phyloP scores from a whole-genome alignment of 2,113 vertebrate genomes.

The Lagopus muta region DNA sequence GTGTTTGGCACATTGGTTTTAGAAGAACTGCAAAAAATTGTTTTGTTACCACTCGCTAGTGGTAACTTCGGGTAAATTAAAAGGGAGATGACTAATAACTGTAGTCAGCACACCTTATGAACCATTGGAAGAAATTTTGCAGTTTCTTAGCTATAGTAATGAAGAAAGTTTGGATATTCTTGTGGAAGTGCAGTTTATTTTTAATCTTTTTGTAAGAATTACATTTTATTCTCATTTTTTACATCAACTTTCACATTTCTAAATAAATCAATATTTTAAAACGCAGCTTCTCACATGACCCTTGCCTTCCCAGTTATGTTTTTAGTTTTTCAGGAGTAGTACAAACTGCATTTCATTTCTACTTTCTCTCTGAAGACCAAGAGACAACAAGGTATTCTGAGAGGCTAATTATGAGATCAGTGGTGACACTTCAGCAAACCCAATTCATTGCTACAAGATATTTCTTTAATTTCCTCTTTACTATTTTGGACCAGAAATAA shows the following conservation, averaged over 20 bases:
- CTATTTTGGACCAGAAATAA: neutral
- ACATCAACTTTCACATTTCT: neutral
- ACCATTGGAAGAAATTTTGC: neutral
- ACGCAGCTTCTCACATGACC: neutral
- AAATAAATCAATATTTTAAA: neutral
- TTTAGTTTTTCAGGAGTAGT: neutral
- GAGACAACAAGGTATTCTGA: neutral
- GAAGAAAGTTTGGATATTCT: neutral
- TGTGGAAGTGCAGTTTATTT: neutral
- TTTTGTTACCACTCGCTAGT: neutral
- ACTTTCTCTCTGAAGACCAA: neutral
- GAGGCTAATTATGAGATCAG: conserved; percentile 21
- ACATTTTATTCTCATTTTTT: neutral
- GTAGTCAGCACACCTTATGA: neutral
- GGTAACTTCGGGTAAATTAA: neutral
- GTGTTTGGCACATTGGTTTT: neutral
- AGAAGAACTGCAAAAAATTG: neutral
- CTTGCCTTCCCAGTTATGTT: neutral
- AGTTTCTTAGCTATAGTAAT: neutral
- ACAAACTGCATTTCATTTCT: neutral
- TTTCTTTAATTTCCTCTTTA: neutral
- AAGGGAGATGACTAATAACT: neutral
- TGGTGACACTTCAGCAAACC: conserved; percentile 9
- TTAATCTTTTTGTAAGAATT: neutral
- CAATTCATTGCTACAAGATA: neutral